Conservation (phyloP, 2,888 invertebrate species). For the Sericinus montela region DNA sequence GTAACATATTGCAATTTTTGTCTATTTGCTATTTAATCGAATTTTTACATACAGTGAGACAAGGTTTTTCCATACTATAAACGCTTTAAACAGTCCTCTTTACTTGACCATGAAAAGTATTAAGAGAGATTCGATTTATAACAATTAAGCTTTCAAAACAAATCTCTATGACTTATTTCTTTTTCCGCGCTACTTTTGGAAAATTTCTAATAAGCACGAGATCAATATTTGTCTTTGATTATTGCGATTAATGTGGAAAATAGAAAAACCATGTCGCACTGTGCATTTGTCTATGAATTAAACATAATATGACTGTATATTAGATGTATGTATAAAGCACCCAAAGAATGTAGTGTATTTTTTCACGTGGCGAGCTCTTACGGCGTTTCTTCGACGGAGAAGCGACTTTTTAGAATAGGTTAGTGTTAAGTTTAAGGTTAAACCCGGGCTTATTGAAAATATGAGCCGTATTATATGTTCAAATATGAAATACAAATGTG, state of each 20-base stretch:
- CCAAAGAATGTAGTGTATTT: constrained; percentile 43
- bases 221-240: background rate
- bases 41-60: background rate
- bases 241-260: background rate
- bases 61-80: background rate
- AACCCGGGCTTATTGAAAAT: constrained; percentile 16
- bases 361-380: constrained; percentile 52
- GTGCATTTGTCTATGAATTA: background rate
- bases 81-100: constrained; percentile 6
- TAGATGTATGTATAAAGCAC: constrained; percentile 36
- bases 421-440: constrained; percentile 15
- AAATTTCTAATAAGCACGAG: constrained; percentile 10
- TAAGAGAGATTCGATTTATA: constrained; percentile 10
- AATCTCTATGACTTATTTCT: constrained; percentile 4
- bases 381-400: constrained; percentile 13
- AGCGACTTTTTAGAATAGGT: constrained; percentile 23
- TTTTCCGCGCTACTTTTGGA: background rate
- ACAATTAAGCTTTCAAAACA: background rate
- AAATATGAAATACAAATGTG: constrained; percentile 1
- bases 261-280: background rate
- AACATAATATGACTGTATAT: background rate
- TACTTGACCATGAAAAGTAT: constrained; percentile 3
- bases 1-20: too few relatives aligned
- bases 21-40: background rate
- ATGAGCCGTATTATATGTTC: background rate